Evolutionary conservation across 53 echinoderm and acorn worm genomes (phyloP).

Genomic region (Henricia sp.): DNA sequence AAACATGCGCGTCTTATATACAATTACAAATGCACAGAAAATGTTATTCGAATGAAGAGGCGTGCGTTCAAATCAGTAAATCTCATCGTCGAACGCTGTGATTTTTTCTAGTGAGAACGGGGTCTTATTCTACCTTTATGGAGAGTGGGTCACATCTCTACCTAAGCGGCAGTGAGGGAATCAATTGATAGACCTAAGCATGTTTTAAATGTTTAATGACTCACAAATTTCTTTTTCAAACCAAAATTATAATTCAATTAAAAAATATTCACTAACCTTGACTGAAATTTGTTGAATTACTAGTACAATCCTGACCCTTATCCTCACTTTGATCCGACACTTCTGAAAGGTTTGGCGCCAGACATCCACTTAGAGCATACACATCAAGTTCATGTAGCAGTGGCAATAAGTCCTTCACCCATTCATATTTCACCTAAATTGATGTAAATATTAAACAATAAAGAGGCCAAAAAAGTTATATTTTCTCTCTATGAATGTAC

Average conservation of each 20-base stretch:
- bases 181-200: background rate
- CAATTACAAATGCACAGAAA: no score
- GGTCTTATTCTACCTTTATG: no score
- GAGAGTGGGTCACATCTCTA: background rate
- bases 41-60: no score
- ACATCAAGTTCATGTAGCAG: conserved; percentile 94
- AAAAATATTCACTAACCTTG: background rate
- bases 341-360: conserved; percentile 62
- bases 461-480: no score
- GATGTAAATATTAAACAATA: background rate
- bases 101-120: no score
- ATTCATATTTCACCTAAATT: conserved; percentile 93
- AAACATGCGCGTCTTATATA: no score
- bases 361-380: conserved; percentile 91
- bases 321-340: background rate
- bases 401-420: conserved; percentile 90
- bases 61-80: no score
- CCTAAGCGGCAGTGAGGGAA: background rate
- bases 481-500: no score
- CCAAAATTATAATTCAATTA: background rate
- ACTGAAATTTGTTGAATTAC: background rate
- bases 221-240: background rate
- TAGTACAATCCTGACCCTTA: background rate
- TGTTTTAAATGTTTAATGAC: background rate
- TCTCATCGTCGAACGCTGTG: no score